Conservation (phyloP, 2,113 vertebrate species). For the Urocolius indicus region DNA sequence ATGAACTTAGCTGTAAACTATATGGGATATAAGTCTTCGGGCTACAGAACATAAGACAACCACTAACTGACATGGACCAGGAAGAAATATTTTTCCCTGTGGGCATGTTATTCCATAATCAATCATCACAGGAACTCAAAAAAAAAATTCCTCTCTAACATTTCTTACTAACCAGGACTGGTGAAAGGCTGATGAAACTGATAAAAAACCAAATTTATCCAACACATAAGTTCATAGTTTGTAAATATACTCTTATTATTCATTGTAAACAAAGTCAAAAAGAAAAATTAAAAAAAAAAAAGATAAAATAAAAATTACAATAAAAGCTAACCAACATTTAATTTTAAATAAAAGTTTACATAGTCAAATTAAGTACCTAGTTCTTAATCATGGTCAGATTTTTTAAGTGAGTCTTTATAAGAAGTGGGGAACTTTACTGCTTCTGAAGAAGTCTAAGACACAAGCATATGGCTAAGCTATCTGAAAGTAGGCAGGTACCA, state of each 20-base stretch:
- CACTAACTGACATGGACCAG: slow-evolving; percentile 12
- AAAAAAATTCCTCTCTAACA: background rate
- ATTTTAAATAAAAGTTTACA: background rate
- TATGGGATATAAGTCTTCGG: background rate
- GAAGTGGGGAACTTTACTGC: background rate
- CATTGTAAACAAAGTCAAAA: background rate
- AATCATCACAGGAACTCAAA: background rate
- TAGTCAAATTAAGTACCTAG: background rate
- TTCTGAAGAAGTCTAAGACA: background rate
- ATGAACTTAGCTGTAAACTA: background rate
- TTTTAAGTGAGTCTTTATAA: background rate
- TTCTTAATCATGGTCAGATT: background rate
- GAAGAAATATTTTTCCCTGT: slow-evolving; percentile 25
- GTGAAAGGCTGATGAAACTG: background rate
- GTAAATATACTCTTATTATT: background rate
- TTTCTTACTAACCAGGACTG: background rate
- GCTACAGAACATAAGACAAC: background rate
- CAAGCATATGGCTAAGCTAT: background rate
- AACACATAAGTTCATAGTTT: background rate
- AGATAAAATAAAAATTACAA: background rate
- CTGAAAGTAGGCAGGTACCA: background rate
- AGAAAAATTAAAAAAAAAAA: background rate
- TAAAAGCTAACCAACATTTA: background rate
- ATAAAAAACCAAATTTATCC: background rate
- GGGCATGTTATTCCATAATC: background rate